Base-by-base conservation (phyloP, 2,888 invertebrate species). In the Trissoscelio sp. region DNA sequence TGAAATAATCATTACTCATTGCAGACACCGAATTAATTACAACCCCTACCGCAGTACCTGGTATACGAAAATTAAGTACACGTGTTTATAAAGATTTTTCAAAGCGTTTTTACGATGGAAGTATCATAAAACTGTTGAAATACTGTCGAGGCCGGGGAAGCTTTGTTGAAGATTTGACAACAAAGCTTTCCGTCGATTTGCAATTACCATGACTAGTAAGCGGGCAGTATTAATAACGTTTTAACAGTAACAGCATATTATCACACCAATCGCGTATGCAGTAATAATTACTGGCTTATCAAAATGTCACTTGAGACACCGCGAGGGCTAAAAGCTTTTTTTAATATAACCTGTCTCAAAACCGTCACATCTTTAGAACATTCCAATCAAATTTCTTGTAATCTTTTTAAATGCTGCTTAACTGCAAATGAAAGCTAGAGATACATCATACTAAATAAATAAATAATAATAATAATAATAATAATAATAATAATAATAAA, bases 81-180 rank as follows among this genome's bases (percentile, higher is more conserved):
- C 74, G 70, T 31, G 60, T 83, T 83, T 79, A 53, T 79, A 80
- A 78, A 82, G 53, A n/a, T 77, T 85, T 85, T 85, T 85, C 80
- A 82, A 81, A 57, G 62, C 79, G 34, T 85, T 84, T 85, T 83
- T 85, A 69, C 69, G 34, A 77, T 37, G 46, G 4, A 60, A 55
- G 18, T 64, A 44, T 18, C 6, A 64, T 48, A 48, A n/a, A 64
- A 31, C 11, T 31, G 31, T 14, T 14, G 34, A 31, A 18, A 18
- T 44, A 42, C 24, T 24, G 28, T 46, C n/a, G 16, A 55, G 18
- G 22, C 18, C 12, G 31, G 31, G 31, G 11, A 44, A 55, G 42
- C 39, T 42, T 67, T 51, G 42, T 55, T 51, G 28, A 24, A 24
- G 3, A 24, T 9, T 16, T 4, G 16, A 14, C 60, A 44, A 42